Evolutionary conservation across 1,140 invertebrate species (phyloP).

Genomic region (Mamestra configurata): DNA sequence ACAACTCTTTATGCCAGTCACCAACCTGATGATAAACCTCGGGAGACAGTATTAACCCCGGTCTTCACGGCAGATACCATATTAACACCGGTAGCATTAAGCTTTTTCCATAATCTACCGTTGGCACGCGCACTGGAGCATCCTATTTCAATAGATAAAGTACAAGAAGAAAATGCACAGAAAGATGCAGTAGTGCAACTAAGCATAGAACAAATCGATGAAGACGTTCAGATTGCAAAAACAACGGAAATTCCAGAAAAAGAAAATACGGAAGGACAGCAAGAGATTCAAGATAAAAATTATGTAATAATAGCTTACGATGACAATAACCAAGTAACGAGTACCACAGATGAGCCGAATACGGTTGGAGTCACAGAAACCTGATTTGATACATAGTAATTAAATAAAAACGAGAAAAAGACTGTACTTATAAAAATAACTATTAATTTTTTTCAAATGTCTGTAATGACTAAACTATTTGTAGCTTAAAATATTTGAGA

Average conservation of each 20-base stretch:
- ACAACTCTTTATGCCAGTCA: conserved; percentile 60
- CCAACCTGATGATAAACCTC: conserved; percentile 50
- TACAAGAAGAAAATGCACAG: conserved; percentile 47
- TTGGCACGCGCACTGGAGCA: conserved; percentile 72
- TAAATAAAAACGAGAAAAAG: no score
- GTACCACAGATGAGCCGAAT: conserved; percentile 4
- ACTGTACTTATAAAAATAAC: no score
- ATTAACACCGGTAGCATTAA: conserved; percentile 69
- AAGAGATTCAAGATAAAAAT: conserved; percentile 24
- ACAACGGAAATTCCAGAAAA: background rate
- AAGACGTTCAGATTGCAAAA: background rate
- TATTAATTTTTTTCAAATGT: no score
- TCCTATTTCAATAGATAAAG: conserved; percentile 69
- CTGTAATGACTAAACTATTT: background rate
- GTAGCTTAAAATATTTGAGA: no score
- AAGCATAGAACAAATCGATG: background rate
- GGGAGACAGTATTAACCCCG: conserved; percentile 62
- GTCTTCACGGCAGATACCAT: conserved; percentile 61
- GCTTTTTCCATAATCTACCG: conserved; percentile 74
- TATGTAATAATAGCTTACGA: conserved; percentile 19
- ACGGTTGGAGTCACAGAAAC: background rate
- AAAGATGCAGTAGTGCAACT: background rate
- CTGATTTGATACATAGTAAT: background rate
- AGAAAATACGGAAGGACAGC: background rate
- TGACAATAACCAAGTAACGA: conserved; percentile 8